Conservation (phyloP, 2,113 vertebrate species). For the Caloenas nicobarica region DNA sequence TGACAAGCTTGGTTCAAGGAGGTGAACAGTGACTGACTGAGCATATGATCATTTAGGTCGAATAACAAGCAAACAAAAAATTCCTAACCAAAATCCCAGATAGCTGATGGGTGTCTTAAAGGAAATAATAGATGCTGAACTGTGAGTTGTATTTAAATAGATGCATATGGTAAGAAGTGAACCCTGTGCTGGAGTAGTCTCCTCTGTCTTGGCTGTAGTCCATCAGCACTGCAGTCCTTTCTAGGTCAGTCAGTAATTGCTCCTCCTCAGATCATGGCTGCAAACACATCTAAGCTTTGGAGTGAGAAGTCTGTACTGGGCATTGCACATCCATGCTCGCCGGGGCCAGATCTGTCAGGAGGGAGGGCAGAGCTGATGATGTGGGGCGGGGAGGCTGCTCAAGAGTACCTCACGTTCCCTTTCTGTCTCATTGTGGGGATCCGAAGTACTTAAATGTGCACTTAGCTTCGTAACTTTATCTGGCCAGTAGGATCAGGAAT, state of each 20-base stretch:
- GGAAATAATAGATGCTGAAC: background rate
- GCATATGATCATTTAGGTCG: background rate
- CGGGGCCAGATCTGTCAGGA: background rate
- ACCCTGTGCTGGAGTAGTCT: background rate
- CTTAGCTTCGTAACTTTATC: background rate
- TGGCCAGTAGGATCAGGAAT: background rate
- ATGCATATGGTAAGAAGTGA: background rate
- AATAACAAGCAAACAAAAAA: background rate
- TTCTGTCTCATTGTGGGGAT: background rate
- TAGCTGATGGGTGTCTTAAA: background rate
- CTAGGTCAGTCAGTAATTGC: background rate
- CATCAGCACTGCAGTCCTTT: background rate
- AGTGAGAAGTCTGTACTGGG: background rate
- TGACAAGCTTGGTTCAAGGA: conserved; percentile 10
- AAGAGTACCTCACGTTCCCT: fast-evolving
- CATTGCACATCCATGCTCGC: fast-evolving
- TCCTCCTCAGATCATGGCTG: background rate
- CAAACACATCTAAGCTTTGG: background rate
- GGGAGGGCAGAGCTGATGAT: background rate
- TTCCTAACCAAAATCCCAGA: background rate
- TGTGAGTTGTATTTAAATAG: background rate
- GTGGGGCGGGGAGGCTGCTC: background rate
- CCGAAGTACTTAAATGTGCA: background rate
- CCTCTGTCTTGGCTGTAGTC: background rate
- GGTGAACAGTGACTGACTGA: background rate